Conservation (phyloP, 2,888 invertebrate genomes). For the Torymus aiolomorphi region DNA sequence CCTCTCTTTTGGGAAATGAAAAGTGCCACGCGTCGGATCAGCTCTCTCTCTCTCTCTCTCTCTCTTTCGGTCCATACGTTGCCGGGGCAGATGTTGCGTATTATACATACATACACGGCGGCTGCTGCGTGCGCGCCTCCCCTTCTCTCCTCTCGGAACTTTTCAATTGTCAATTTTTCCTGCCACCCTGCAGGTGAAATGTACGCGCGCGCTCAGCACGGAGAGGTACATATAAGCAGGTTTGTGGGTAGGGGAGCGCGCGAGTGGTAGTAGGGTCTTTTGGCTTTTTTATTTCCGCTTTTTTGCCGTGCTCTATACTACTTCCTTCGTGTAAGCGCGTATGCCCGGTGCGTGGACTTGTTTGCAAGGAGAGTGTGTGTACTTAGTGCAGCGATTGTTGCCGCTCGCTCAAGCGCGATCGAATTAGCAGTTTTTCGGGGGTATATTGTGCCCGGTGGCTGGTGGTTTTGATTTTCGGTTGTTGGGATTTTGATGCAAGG, state of each 20-base stretch:
- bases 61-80: constrained; percentile 55
- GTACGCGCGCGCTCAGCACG: constrained; percentile 43
- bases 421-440: constrained; percentile 34
- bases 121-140: not conserved
- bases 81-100: constrained; percentile 57
- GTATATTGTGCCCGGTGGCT: no score
- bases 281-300: constrained; percentile 55
- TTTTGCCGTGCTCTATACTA: constrained; percentile 32
- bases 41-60: constrained; percentile 61
- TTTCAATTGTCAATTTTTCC: constrained; percentile 65
- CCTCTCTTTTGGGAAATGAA: constrained; percentile 66
- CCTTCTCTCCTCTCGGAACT: constrained; percentile 51
- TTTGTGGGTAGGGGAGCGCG: constrained; percentile 15
- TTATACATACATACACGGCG: not conserved
- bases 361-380: constrained; percentile 6
- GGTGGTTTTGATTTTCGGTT: not conserved
- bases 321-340: constrained; percentile 20
- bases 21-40: constrained; percentile 66
- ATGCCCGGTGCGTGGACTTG: constrained; percentile 9
- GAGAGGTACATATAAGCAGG: constrained; percentile 45
- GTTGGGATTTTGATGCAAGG: no score
- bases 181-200: constrained; percentile 68
- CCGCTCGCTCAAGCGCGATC: constrained; percentile 11
- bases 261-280: constrained; percentile 19
- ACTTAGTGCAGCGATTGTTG: no score